These are phyloP conservation scores for Ageneiosus marmoratus DNA, from an alignment of 2,113 vertebrate genomes.

Conservation along the genomic window DNA sequence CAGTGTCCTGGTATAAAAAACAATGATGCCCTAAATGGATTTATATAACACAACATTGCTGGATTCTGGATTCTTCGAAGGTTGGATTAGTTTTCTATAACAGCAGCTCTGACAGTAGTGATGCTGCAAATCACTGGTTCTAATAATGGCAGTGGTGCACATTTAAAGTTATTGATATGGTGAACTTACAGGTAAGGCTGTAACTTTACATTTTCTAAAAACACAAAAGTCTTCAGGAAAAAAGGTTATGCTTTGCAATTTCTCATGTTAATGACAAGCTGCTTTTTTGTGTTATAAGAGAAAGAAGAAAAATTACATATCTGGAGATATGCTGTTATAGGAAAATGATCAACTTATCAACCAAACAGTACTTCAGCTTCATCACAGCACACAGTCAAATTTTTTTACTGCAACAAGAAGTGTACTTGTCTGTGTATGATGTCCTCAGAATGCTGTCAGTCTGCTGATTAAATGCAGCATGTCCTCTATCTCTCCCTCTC, in stretches of 20 bases:
- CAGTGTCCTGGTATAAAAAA: background rate
- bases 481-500: slow-evolving; percentile 12
- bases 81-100: background rate
- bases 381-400: background rate
- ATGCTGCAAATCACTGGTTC: background rate
- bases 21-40: background rate
- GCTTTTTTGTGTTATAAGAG: background rate
- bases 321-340: background rate
- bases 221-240: background rate
- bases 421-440: slow-evolving; percentile 3
- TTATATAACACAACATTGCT: background rate
- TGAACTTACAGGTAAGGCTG: background rate
- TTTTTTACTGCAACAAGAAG: background rate
- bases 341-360: background rate
- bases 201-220: background rate
- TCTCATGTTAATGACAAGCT: background rate
- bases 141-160: background rate
- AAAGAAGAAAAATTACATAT: background rate
- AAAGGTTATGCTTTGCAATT: background rate
- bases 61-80: background rate
- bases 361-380: background rate
- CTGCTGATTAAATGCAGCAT: slow-evolving; percentile 37
- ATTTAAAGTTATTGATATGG: background rate
- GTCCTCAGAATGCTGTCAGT: slow-evolving; percentile 32
- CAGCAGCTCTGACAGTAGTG: background rate